Conservation (phyloP, 2,797 vertebrate species). For the Malurus leucopterus region DNA sequence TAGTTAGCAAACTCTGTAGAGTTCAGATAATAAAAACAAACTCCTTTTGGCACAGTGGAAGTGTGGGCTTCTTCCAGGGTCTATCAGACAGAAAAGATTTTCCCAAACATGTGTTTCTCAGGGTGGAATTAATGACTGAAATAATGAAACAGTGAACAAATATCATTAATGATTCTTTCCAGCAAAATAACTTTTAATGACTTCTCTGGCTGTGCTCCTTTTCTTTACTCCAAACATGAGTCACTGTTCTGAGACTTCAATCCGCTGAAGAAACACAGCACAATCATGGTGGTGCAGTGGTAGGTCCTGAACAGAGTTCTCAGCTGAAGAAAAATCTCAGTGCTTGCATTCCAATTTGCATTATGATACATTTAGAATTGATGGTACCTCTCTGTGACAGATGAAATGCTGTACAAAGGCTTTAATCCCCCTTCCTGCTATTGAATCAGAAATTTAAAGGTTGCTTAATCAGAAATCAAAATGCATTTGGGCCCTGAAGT, state of each 20-base stretch:
- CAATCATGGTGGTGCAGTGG: neutral
- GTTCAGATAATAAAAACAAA: neutral
- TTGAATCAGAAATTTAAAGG: neutral
- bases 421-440: neutral
- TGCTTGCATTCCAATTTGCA: neutral
- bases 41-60: neutral
- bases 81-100: neutral
- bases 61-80: neutral
- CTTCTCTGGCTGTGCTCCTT: neutral
- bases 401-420: neutral
- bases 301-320: neutral
- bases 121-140: neutral
- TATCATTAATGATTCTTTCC: neutral
- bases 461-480: neutral
- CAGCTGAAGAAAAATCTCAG: neutral
- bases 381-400: neutral
- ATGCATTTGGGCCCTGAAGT: neutral
- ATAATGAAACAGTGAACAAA: neutral
- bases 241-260: neutral
- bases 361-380: neutral
- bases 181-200: neutral
- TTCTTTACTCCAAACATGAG: neutral
- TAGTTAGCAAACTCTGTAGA: neutral
- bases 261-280: neutral
- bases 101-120: neutral